These are phyloP conservation scores for Triplophysa rosa DNA, from an alignment of 2,113 vertebrate species.

Conservation along the genomic window DNA sequence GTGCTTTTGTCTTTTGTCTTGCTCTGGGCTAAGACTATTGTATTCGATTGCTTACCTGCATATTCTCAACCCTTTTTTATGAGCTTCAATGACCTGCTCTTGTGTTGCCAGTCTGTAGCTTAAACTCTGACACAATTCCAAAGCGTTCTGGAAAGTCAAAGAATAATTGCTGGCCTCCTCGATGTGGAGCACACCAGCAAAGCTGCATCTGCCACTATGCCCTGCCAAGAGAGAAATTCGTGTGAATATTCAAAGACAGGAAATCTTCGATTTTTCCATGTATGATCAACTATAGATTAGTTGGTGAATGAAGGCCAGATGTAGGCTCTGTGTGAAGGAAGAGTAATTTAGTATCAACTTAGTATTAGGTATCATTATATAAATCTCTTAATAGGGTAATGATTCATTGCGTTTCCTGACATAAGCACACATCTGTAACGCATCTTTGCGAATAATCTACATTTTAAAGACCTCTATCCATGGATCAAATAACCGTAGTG, in stretches of 20 bases:
- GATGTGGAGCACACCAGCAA: slow-evolving; percentile 76
- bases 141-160: slow-evolving; percentile 69
- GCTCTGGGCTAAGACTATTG: background rate
- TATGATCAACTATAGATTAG: background rate
- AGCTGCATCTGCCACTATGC: slow-evolving; percentile 77
- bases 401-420: slow-evolving; percentile 10
- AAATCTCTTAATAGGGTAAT: slow-evolving; percentile 17
- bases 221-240: slow-evolving; percentile 54
- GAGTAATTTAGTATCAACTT: background rate
- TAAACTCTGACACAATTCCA: slow-evolving; percentile 73
- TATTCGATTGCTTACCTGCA: slow-evolving; percentile 73
- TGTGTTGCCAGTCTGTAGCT: slow-evolving; percentile 73
- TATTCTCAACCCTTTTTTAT: slow-evolving; percentile 72
- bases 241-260: background rate
- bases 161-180: slow-evolving; percentile 76
- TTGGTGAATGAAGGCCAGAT: background rate
- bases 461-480: background rate
- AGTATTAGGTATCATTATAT: slow-evolving; percentile 27
- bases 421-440: slow-evolving; percentile 6
- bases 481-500: background rate
- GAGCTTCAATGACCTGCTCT: slow-evolving; percentile 70
- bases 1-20: background rate
- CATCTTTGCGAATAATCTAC: slow-evolving; percentile 1
- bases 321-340: background rate
- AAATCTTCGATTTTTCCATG: slow-evolving; percentile 7